These are phyloP conservation scores for Dorcus hopei DNA, from an alignment of 2,888 invertebrate species.

Conservation along the genomic window DNA sequence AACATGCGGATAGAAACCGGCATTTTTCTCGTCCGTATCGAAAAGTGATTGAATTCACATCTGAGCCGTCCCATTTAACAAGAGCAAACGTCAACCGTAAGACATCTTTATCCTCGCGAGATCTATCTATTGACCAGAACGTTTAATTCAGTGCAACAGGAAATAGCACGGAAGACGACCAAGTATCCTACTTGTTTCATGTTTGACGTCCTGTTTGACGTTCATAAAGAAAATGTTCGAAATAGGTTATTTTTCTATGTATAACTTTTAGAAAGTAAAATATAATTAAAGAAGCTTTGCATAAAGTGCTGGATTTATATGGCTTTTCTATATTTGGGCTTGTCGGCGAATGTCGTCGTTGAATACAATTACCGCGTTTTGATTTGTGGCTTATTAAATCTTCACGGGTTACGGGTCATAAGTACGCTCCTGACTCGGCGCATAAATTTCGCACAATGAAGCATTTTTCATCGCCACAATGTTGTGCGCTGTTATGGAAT, in stretches of 20 bases:
- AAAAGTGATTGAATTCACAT: slow-evolving; percentile 17
- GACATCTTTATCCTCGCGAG: slow-evolving; percentile 14
- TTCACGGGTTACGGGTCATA: not conserved
- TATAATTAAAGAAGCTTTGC: slow-evolving; percentile 39
- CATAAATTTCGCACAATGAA: too few species aligned
- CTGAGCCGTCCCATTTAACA: slow-evolving; percentile 12
- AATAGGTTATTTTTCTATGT: slow-evolving; percentile 29
- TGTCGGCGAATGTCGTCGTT: not conserved
- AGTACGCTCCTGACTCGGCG: too few species aligned
- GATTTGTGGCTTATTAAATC: slow-evolving; percentile 17
- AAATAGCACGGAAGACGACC: slow-evolving; percentile 7
- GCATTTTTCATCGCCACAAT: too few species aligned
- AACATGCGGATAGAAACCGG: not conserved
- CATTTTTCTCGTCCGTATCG: slow-evolving; percentile 10
- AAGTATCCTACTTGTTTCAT: not conserved
- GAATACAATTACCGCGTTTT: slow-evolving; percentile 5
- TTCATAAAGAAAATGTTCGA: slow-evolving; percentile 9
- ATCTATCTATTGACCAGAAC: slow-evolving; percentile 18
- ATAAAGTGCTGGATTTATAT: slow-evolving; percentile 12
- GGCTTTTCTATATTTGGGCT: slow-evolving; percentile 10
- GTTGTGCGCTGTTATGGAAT: too few species aligned
- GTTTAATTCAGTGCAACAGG: slow-evolving; percentile 13
- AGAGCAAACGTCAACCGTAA: slow-evolving; percentile 4
- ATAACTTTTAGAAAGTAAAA: slow-evolving; percentile 36
- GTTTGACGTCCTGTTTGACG: slow-evolving; percentile 10